These are phyloP conservation scores for Trachelipus rathkii DNA, from an alignment of 1,140 invertebrate species.

Conservation along the genomic window DNA sequence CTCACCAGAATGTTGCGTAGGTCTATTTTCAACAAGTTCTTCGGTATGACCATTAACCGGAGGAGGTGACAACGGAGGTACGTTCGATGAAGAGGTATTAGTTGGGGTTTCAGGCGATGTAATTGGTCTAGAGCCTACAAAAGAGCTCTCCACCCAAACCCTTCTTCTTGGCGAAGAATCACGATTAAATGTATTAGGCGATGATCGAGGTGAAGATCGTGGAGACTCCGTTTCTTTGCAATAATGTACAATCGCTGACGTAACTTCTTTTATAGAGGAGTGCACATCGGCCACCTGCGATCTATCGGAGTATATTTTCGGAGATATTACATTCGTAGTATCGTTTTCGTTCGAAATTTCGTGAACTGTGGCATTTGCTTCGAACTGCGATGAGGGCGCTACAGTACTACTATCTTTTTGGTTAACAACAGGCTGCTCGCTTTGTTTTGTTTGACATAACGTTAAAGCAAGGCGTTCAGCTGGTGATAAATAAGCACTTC, in stretches of 20 bases:
- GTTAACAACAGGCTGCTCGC: slow-evolving; percentile 16
- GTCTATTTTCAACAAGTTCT: slow-evolving; percentile 18
- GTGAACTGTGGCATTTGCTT: slow-evolving; percentile 17
- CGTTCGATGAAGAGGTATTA: not conserved
- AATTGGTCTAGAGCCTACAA: slow-evolving; percentile 75
- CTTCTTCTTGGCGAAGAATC: slow-evolving; percentile 48
- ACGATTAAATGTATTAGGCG: not conserved
- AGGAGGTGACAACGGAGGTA: not conserved
- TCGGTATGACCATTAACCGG: not conserved
- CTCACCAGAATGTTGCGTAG: slow-evolving; percentile 43
- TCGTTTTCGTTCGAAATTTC: slow-evolving; percentile 18
- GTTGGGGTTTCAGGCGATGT: slow-evolving; percentile 67
- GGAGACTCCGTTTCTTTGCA: slow-evolving; percentile 49
- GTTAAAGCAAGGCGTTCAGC: slow-evolving; percentile 73
- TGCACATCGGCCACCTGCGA: slow-evolving; percentile 57
- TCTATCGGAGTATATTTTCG: slow-evolving; percentile 14
- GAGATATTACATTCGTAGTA: slow-evolving; percentile 24
- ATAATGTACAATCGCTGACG: slow-evolving; percentile 87
- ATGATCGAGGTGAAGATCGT: slow-evolving; percentile 25
- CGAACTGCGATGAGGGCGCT: slow-evolving; percentile 25
- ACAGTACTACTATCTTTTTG: not conserved
- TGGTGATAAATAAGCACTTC: slow-evolving; percentile 60
- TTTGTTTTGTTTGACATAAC: slow-evolving; percentile 50
- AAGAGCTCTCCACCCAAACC: slow-evolving; percentile 87
- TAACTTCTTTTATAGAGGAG: slow-evolving; percentile 84